Percentiles rank a stretch among this genome's conserved stretches.
phyloP scores from a whole-genome alignment of 2,888 invertebrate genomes.

The Cepaea hortensis region DNA sequence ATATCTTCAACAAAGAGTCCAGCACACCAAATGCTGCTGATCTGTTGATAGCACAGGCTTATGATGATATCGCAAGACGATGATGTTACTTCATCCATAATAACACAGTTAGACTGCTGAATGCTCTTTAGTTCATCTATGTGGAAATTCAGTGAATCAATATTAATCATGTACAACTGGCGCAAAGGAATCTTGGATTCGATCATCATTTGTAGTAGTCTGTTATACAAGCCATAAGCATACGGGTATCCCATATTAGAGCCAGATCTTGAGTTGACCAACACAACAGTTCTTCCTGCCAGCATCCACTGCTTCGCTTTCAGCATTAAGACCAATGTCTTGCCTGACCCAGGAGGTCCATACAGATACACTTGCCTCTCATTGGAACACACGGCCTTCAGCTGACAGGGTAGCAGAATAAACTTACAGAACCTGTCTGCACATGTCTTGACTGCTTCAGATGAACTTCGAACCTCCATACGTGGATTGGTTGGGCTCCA shows the following conservation, averaged over 20 bases:
- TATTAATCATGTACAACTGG: slow-evolving; percentile 8
- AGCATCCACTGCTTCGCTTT: slow-evolving; percentile 42
- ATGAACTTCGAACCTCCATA: slow-evolving; percentile 47
- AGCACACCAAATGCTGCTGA: slow-evolving; percentile 48
- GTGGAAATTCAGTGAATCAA: slow-evolving; percentile 29
- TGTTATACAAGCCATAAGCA: slow-evolving; percentile 30
- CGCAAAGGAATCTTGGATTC: neutral
- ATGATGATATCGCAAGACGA: slow-evolving; percentile 28
- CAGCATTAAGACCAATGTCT: slow-evolving; percentile 35
- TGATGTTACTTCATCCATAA: slow-evolving; percentile 41
- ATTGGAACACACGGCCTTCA: slow-evolving; percentile 18
- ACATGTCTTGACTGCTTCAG: slow-evolving; percentile 45
- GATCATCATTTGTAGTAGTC: slow-evolving; percentile 17
- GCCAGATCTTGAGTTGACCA: slow-evolving; percentile 30
- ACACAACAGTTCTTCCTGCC: slow-evolving; percentile 22
- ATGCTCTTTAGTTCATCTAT: slow-evolving; percentile 8
- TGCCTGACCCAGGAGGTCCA: slow-evolving; percentile 43
- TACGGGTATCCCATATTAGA: slow-evolving; percentile 21
- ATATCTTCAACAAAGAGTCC: slow-evolving; percentile 41
- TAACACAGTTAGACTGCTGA: slow-evolving; percentile 25
- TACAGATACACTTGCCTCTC: slow-evolving; percentile 24
- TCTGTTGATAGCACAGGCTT: slow-evolving; percentile 29
- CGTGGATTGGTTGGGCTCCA: slow-evolving; percentile 48
- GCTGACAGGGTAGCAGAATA: slow-evolving; percentile 38
- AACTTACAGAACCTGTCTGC: slow-evolving; percentile 36